Base-by-base conservation (phyloP, 2,113 vertebrate genomes). In the Xenus cinereus region DNA sequence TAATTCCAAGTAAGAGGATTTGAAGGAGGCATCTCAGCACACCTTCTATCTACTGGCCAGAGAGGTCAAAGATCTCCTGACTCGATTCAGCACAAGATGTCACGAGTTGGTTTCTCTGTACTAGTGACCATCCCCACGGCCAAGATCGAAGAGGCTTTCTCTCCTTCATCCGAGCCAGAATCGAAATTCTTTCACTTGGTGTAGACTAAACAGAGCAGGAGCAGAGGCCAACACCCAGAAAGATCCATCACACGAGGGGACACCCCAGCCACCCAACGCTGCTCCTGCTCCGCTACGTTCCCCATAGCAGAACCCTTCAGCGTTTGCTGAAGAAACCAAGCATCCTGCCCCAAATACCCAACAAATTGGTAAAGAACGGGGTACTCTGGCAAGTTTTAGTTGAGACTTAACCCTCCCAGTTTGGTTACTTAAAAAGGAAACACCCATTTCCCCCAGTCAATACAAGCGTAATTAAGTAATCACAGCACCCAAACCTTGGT, bases 361-460 rank as follows among this genome's bases (percentile, higher is more conserved):
- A 27, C 23, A 30, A 10, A 39, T 1, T 6, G 9, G 51, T 4
- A 2, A 35, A 12, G 0, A 24, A 21, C 0, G 0, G 3, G 4
- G 13, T 12, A 6, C 15, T 62, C n/a, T 12, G 41, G 11, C 21
- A 54, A 66, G 30, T 43, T 53, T 30, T 30, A 24, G 22, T 5
- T n/a, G 23, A 71, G 18, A 51, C 14, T 37, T 37, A 37, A 56
- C 22, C 41, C 23, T 75, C 41, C 32, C 14, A 9, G 30, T 19
- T 11, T 19, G 18, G 24, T 10, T 35, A 10, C 46, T 53, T 27
- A 9, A 51, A 54, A 66, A 59, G 48, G 17, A 37, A 37, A n/a
- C 14, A 10, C 32, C 15, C 28, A 23, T 35, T 26, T n/a, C 18
- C 43, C 13, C 28, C 50, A 26, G 0, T 14, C 50, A 12, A 14